These are phyloP conservation scores for Natrix natrix DNA, from an alignment of 2,797 vertebrate species.

Conservation along the genomic window DNA sequence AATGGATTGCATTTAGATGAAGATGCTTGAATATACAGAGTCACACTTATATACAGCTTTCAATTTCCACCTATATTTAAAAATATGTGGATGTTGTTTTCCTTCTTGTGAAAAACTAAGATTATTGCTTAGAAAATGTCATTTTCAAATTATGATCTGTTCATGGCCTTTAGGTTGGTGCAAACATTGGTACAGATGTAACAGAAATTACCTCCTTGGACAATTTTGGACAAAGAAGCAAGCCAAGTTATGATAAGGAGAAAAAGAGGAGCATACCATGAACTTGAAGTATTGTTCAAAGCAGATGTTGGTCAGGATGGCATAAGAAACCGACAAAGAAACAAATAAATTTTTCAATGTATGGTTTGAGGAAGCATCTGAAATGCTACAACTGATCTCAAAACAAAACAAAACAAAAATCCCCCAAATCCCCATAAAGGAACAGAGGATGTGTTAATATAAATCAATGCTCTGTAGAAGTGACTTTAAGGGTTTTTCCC, in stretches of 20 bases:
- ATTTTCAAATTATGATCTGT: not conserved
- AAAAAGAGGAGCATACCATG: not conserved
- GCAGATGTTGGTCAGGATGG: not conserved
- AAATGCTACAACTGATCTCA: not conserved
- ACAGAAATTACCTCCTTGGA: not conserved
- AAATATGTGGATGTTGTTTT: not conserved
- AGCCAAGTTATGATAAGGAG: not conserved
- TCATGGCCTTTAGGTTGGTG: not conserved
- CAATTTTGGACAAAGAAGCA: not conserved
- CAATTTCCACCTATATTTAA: not conserved
- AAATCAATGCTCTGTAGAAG: slow-evolving; percentile 36
- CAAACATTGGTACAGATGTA: not conserved
- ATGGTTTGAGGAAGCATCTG: not conserved
- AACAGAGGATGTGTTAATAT: slow-evolving; percentile 10
- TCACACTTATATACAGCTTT: not conserved
- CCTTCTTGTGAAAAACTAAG: not conserved
- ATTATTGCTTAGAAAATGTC: not conserved
- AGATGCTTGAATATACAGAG: not conserved
- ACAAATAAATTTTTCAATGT: not conserved
- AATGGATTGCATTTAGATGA: not conserved
- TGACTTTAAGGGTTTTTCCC: slow-evolving; percentile 12
- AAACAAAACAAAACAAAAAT: not conserved
- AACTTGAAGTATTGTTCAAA: not conserved
- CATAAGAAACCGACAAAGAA: not conserved
- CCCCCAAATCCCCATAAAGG: not conserved